Percentiles rank a stretch among this genome's conserved stretches.
Evolutionary conservation across 2,113 vertebrate species (phyloP).

Genomic region (Amphilophus citrinellus): DNA sequence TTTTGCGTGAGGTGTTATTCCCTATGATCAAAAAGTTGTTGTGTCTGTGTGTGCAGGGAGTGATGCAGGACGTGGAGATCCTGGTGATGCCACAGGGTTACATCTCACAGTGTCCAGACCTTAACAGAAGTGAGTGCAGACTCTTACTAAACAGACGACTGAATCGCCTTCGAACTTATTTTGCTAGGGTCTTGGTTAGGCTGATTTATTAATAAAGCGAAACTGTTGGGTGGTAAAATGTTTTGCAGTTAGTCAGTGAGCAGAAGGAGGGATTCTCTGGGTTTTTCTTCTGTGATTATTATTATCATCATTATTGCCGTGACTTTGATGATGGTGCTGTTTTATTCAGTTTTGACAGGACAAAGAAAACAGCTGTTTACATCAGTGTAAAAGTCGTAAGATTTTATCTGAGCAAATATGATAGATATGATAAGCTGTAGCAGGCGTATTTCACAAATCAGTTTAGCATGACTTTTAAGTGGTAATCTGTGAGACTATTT

Average conservation of each 20-base stretch:
- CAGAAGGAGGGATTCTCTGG: not conserved
- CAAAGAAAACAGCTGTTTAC: constrained; percentile 7
- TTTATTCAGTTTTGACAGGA: not conserved
- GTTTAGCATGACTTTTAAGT: not conserved
- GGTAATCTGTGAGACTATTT: constrained; percentile 4
- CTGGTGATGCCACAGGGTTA: constrained; percentile 98
- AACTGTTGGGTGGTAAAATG: not conserved
- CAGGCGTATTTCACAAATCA: not conserved
- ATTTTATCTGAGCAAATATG: not conserved
- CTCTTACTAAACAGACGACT: not conserved
- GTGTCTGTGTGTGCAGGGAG: constrained; percentile 83
- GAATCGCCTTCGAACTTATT: not conserved
- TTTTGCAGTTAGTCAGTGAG: not conserved
- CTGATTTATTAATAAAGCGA: not conserved
- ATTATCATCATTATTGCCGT: not conserved
- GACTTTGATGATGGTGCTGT: not conserved
- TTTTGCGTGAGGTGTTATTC: not conserved
- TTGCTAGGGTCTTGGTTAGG: not conserved
- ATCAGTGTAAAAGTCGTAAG: not conserved
- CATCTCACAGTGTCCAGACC: constrained; percentile 97
- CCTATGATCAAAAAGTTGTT: constrained; percentile 2
- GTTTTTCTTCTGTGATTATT: not conserved
- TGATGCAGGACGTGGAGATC: constrained; percentile 98
- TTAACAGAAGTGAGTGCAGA: constrained; percentile 96
- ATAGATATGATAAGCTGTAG: not conserved